Conservation (phyloP, 1,140 invertebrate species). For the Bombus superbus region DNA sequence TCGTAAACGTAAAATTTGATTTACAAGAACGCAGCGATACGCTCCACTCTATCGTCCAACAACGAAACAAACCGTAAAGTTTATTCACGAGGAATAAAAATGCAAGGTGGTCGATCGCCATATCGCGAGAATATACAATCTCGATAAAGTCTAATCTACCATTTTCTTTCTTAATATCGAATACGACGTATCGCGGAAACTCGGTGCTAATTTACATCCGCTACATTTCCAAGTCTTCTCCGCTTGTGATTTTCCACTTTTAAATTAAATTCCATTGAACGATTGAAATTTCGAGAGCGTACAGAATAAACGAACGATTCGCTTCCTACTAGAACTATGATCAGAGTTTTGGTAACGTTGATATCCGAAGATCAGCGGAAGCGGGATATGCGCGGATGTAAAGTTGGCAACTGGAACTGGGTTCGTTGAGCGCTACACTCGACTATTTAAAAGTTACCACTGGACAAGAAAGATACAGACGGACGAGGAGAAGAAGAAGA, state of each 20-base stretch:
- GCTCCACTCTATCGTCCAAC: background rate
- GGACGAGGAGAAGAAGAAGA: background rate
- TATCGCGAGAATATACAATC: background rate
- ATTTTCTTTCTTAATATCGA: slow-evolving; percentile 18
- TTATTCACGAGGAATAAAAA: background rate
- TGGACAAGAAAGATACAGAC: background rate
- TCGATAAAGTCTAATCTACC: background rate
- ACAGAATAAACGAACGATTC: too few species aligned
- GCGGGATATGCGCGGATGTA: background rate
- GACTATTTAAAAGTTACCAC: background rate
- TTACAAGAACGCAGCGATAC: background rate
- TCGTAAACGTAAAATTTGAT: background rate
- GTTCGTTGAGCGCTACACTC: background rate
- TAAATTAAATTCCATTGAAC: too few species aligned
- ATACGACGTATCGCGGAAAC: background rate
- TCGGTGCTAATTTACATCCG: background rate
- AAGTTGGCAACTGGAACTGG: background rate
- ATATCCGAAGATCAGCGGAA: too few species aligned
- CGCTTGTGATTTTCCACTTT: too few species aligned
- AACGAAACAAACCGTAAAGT: background rate
- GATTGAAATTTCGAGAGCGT: too few species aligned
- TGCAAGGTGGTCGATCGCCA: background rate
- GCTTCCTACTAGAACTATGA: too few species aligned
- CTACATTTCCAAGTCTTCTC: background rate
- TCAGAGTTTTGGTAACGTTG: too few species aligned